These are phyloP conservation scores for Dryocosmus kuriphilus DNA, from an alignment of 2,888 invertebrate genomes.

Conservation along the genomic window DNA sequence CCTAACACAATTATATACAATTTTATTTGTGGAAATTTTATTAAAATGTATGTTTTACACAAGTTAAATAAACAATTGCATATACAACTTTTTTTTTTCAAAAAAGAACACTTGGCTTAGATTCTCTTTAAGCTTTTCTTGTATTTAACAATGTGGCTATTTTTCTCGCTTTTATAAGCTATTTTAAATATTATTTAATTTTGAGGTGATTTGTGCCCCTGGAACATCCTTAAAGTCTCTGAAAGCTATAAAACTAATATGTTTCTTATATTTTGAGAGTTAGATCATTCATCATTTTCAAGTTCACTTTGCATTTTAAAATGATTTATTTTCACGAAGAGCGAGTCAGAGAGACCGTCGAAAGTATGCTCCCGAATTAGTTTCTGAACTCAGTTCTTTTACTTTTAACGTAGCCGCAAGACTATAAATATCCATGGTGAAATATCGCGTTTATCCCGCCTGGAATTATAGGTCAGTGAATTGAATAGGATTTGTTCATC, in stretches of 20 bases:
- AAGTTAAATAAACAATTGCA: no score
- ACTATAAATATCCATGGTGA: constrained; percentile 20
- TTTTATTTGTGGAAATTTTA: no score
- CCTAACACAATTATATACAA: no score
- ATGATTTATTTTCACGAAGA: constrained; percentile 15
- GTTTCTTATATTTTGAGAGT: neutral
- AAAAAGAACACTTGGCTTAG: no score
- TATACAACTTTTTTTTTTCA: no score
- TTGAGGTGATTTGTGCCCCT: no score
- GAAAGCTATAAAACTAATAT: neutral
- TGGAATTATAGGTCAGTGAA: constrained; percentile 22
- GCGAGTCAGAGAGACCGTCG: neutral
- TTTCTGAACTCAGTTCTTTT: constrained; percentile 9
- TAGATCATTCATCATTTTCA: constrained; percentile 33
- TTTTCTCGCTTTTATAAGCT: no score
- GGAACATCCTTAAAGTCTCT: neutral
- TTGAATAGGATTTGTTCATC: constrained; percentile 2
- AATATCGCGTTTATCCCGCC: constrained; percentile 1
- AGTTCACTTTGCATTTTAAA: constrained; percentile 9
- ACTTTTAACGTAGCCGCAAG: neutral
- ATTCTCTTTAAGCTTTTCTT: no score
- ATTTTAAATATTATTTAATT: no score
- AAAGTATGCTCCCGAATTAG: neutral
- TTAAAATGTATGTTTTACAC: no score
- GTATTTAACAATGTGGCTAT: no score